phyloP scores from a whole-genome alignment of 2,113 vertebrate genomes.

The Peromyscus polionotus region DNA sequence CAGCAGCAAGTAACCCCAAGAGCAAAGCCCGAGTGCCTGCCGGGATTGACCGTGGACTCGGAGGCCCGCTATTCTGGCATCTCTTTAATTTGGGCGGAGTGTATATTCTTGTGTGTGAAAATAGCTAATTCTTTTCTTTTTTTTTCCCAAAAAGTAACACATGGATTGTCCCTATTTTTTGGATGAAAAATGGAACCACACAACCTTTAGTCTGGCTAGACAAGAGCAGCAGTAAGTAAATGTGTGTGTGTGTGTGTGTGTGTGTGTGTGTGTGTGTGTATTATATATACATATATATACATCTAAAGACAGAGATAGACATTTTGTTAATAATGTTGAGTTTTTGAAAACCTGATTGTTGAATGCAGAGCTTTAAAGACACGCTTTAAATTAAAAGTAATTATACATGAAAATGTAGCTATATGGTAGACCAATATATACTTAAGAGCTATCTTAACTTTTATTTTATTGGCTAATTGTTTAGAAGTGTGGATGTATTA shows the following conservation, averaged over 20 bases:
- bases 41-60: not conserved
- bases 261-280: too few relatives aligned
- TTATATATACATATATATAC: not conserved
- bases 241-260: not conserved
- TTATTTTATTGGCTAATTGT: slow-evolving; percentile 39
- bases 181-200: slow-evolving; percentile 89
- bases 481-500: slow-evolving; percentile 5
- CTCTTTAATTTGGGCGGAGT: slow-evolving; percentile 16
- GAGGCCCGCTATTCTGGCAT: not conserved
- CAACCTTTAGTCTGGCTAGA: slow-evolving; percentile 89
- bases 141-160: slow-evolving; percentile 83
- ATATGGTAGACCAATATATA: not conserved
- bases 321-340: slow-evolving; percentile 12
- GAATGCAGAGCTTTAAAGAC: slow-evolving; percentile 27
- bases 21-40: not conserved
- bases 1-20: not conserved
- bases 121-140: slow-evolving; percentile 63
- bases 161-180: slow-evolving; percentile 90
- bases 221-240: slow-evolving; percentile 88
- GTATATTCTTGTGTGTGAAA: slow-evolving; percentile 39
- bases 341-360: slow-evolving; percentile 34
- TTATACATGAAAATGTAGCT: slow-evolving; percentile 35
- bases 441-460: not conserved
- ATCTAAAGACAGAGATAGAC: not conserved
- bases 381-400: slow-evolving; percentile 51